Evolutionary conservation across 2,888 invertebrate genomes (phyloP).

Genomic region (Empis livida): DNA sequence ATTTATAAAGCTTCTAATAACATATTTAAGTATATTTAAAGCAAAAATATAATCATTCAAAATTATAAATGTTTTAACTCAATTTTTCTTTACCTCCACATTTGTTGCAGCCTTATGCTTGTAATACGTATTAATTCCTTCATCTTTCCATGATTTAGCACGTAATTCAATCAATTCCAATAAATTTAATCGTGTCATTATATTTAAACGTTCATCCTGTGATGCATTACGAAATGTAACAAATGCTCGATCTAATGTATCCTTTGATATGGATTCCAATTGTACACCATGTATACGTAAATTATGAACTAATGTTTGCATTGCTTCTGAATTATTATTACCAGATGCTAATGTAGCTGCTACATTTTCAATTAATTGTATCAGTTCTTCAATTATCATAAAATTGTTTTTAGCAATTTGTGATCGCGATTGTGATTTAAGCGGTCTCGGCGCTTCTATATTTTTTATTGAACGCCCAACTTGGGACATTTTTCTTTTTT

Average conservation of each 20-base stretch:
- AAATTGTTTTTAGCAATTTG: slow-evolving; percentile 29
- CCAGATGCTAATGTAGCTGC: slow-evolving; percentile 64
- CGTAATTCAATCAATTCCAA: slow-evolving; percentile 87
- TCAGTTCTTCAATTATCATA: slow-evolving; percentile 61
- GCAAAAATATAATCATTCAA: no score
- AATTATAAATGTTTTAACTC: no score
- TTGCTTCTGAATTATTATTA: slow-evolving; percentile 54
- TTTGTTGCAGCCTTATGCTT: slow-evolving; percentile 53
- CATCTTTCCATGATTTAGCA: slow-evolving; percentile 82
- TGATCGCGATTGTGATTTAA: slow-evolving; percentile 46
- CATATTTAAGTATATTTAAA: no score
- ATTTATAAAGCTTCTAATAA: not conserved
- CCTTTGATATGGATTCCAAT: slow-evolving; percentile 70
- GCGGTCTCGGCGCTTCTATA: slow-evolving; percentile 60
- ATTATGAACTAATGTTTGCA: slow-evolving; percentile 66
- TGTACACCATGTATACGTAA: slow-evolving; percentile 69
- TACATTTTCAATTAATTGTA: slow-evolving; percentile 70
- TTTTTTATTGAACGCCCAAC: slow-evolving; percentile 58
- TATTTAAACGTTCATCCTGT: slow-evolving; percentile 74
- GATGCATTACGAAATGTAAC: slow-evolving; percentile 80
- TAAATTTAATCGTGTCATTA: slow-evolving; percentile 73
- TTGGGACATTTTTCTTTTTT: slow-evolving; percentile 35
- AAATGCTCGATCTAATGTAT: slow-evolving; percentile 73
- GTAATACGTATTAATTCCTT: slow-evolving; percentile 76
- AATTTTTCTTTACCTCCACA: slow-evolving; percentile 37